These are phyloP conservation scores for Monochamus alternatus DNA, from an alignment of 2,888 invertebrate species.

Conservation along the genomic window DNA sequence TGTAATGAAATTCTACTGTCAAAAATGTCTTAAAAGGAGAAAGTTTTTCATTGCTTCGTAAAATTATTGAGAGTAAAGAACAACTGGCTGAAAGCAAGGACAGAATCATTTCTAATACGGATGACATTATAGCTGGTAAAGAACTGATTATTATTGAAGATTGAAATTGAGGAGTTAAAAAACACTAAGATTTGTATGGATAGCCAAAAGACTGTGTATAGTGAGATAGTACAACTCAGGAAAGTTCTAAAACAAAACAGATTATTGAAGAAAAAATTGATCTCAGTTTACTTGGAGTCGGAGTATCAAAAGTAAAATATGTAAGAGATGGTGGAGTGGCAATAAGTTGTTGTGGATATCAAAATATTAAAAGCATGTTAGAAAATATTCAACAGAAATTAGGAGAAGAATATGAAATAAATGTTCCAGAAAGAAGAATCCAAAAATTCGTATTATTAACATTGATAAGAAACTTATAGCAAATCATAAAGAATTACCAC, in stretches of 20 bases:
- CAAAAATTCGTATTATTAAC: slow-evolving; percentile 24
- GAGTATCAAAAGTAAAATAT: slow-evolving; percentile 33
- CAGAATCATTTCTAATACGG: too few relatives aligned
- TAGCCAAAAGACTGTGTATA: slow-evolving; percentile 28
- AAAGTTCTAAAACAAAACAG: slow-evolving; percentile 25
- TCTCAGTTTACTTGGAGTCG: slow-evolving; percentile 26
- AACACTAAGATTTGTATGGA: background rate
- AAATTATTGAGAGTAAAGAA: too few relatives aligned
- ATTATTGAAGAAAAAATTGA: slow-evolving; percentile 35
- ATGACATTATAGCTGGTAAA: too few relatives aligned
- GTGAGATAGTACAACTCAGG: background rate
- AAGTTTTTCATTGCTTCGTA: background rate
- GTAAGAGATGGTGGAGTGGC: slow-evolving; percentile 32
- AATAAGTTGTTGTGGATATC: slow-evolving; percentile 21
- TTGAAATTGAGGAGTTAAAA: background rate
- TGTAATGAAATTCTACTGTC: background rate
- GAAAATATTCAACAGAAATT: slow-evolving; percentile 21
- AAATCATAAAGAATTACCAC: slow-evolving; percentile 21
- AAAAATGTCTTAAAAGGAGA: background rate
- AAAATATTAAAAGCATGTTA: background rate
- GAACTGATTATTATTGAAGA: background rate
- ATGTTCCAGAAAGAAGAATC: slow-evolving; percentile 31
- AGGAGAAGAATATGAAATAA: slow-evolving; percentile 27
- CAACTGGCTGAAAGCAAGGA: too few relatives aligned
- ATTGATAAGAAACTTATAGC: background rate